Evolutionary conservation across 2,113 vertebrate species (phyloP).

Genomic region (Lipophrys pholis): DNA sequence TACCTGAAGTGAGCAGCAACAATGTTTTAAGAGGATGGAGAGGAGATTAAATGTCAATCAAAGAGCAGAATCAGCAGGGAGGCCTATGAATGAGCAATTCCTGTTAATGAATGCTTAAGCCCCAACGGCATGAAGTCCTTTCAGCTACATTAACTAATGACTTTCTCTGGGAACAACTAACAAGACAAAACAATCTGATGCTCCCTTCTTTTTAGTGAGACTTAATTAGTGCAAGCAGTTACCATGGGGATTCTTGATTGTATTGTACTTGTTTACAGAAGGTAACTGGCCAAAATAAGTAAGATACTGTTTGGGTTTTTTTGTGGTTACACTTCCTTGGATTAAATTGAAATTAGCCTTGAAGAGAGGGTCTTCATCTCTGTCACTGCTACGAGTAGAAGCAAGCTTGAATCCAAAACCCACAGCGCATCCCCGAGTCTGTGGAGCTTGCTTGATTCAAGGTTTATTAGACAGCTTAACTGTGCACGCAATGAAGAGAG

Average conservation of each 20-base stretch:
- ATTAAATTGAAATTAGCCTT: conserved; percentile 19
- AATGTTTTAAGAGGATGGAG: conserved; percentile 21
- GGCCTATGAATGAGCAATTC: conserved; percentile 48
- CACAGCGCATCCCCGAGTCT: conserved; percentile 5
- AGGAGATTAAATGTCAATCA: conserved; percentile 68
- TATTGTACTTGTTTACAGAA: conserved; percentile 14
- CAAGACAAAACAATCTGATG: conserved; percentile 37
- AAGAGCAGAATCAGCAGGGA: conserved; percentile 51
- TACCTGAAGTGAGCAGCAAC: conserved; percentile 26
- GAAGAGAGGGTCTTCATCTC: conserved; percentile 36
- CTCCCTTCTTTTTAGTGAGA: conserved; percentile 3
- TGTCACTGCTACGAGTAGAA: not conserved
- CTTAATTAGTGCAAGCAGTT: conserved; percentile 14
- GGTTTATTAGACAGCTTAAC: not conserved
- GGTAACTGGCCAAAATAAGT: not conserved
- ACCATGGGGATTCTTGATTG: conserved; percentile 21
- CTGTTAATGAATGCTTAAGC: conserved; percentile 60
- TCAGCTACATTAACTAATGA: conserved; percentile 67
- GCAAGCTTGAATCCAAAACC: conserved; percentile 16
- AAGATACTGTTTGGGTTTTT: not conserved
- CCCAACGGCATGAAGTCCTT: conserved; percentile 39
- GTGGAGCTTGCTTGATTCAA: not conserved
- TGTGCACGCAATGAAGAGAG: not conserved
- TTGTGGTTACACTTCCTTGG: conserved; percentile 12
- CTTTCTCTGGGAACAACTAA: conserved; percentile 38